These are phyloP conservation scores for Tenthredo scrophulariae DNA, from an alignment of 2,888 invertebrate species.

Conservation along the genomic window DNA sequence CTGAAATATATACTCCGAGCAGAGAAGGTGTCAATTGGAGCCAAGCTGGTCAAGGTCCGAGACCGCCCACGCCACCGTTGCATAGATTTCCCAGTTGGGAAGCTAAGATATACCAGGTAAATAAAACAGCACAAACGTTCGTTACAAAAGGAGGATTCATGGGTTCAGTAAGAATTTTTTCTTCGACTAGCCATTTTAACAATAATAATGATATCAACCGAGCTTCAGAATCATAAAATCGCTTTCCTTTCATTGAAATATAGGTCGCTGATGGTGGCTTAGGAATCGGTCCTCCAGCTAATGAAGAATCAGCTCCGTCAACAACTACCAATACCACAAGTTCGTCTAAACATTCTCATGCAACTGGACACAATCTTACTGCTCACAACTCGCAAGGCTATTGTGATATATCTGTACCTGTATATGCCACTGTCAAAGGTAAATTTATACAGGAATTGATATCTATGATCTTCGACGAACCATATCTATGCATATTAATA, in stretches of 20 bases:
- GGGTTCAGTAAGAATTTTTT: background rate
- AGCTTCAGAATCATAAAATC: background rate
- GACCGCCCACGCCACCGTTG: slow-evolving; percentile 93
- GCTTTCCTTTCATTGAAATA: slow-evolving; percentile 27
- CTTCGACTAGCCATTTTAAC: background rate
- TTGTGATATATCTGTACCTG: slow-evolving; percentile 95
- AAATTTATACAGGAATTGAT: slow-evolving; percentile 3
- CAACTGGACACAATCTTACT: slow-evolving; percentile 75
- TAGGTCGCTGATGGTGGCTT: slow-evolving; percentile 77
- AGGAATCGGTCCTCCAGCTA: slow-evolving; percentile 74
- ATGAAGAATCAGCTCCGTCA: slow-evolving; percentile 74
- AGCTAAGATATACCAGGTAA: slow-evolving; percentile 96
- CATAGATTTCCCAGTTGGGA: slow-evolving; percentile 97
- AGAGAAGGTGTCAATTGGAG: slow-evolving; percentile 83
- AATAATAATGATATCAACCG: background rate
- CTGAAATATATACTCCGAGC: slow-evolving; percentile 96
- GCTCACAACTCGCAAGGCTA: slow-evolving; percentile 86
- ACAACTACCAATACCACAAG: slow-evolving; percentile 73
- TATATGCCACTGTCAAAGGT: slow-evolving; percentile 96
- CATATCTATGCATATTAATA: background rate
- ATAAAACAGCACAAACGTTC: slow-evolving; percentile 63
- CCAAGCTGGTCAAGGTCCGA: slow-evolving; percentile 80
- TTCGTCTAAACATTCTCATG: slow-evolving; percentile 76
- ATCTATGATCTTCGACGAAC: slow-evolving; percentile 10
- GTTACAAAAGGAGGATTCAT: background rate